Conservation (phyloP, 2,797 vertebrate genomes). For the Enoplosus armatus region DNA sequence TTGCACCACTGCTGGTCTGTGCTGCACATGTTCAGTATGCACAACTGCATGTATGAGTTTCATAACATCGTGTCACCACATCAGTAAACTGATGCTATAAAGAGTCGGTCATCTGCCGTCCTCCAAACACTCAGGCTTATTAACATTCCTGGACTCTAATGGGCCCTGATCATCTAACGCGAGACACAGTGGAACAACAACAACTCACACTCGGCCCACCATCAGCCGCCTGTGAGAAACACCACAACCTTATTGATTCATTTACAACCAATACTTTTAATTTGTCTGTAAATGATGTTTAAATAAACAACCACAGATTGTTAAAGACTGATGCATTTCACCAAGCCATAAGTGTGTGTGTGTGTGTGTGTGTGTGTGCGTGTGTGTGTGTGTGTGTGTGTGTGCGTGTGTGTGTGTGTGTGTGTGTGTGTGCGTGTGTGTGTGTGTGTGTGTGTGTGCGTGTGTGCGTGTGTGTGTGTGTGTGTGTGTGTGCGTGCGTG, state of each 20-base stretch:
- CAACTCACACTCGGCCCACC: constrained; percentile 14
- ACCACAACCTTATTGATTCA: background rate
- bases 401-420: too few species aligned
- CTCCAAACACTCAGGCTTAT: constrained; percentile 79
- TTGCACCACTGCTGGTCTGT: background rate
- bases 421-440: too few species aligned
- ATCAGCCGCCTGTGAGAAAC: constrained; percentile 42
- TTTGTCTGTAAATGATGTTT: background rate
- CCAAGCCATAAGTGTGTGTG: background rate
- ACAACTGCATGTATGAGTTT: constrained; percentile 24
- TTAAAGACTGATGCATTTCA: background rate
- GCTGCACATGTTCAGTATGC: background rate
- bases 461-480: too few species aligned
- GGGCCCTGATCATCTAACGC: constrained; percentile 65
- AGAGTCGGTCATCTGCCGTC: constrained; percentile 63
- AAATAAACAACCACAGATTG: background rate
- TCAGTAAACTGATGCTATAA: constrained; percentile 66
- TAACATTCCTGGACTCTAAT: constrained; percentile 85
- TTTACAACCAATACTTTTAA: constrained; percentile 18
- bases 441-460: too few species aligned
- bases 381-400: too few species aligned
- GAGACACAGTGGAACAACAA: constrained; percentile 43
- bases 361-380: too few species aligned
- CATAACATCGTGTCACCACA: constrained; percentile 34
- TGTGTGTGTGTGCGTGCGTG: too few species aligned